Evolutionary conservation across 1,140 invertebrate species (phyloP).

Genomic region (Cepaea nemoralis): DNA sequence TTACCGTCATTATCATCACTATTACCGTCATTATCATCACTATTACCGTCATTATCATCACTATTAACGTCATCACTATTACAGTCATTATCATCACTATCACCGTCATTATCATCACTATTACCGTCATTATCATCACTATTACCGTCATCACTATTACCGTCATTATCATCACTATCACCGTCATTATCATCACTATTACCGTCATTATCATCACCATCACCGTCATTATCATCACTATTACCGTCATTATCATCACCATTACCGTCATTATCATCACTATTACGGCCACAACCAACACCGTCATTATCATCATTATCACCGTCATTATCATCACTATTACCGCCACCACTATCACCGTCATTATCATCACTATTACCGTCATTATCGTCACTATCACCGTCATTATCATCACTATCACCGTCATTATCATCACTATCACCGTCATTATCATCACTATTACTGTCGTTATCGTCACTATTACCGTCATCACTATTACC

Average conservation of each 20-base stretch:
- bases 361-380: too few species aligned
- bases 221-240: not conserved
- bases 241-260: not conserved
- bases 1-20: not conserved
- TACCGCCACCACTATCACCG: too few species aligned
- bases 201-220: not conserved
- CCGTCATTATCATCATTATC: too few species aligned
- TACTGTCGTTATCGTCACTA: too few species aligned
- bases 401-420: too few species aligned
- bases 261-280: not conserved
- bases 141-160: not conserved
- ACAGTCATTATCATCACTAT: not conserved
- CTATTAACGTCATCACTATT: not conserved
- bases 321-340: too few species aligned
- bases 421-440: too few species aligned
- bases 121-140: not conserved
- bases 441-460: too few species aligned
- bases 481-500: too few species aligned
- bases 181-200: too few species aligned
- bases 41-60: slow-evolving; percentile 7
- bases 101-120: not conserved
- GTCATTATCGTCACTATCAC: too few species aligned
- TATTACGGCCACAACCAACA: not conserved
- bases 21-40: slow-evolving; percentile 10
- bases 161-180: too few species aligned